These are phyloP conservation scores for Drosophila colorata DNA, from an alignment of 2,888 invertebrate genomes.

Conservation along the genomic window DNA sequence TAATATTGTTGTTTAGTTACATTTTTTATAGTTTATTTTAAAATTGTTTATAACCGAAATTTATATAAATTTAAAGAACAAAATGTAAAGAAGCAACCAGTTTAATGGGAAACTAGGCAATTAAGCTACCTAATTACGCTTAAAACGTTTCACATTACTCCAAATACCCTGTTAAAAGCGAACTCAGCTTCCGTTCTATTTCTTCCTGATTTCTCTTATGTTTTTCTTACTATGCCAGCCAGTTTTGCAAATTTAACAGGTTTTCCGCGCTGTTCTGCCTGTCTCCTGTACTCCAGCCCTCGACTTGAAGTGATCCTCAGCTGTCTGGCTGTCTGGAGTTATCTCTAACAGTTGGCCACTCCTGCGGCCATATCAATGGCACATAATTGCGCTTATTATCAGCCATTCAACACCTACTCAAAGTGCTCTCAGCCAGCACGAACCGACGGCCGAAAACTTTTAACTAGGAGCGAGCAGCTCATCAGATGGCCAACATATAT, in stretches of 20 bases:
- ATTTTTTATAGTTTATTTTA: no score
- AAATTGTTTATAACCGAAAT: no score
- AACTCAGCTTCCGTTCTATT: slow-evolving; percentile 19
- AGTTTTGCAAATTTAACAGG: slow-evolving; percentile 28
- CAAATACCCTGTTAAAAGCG: not conserved
- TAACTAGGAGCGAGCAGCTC: slow-evolving; percentile 17
- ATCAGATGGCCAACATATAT: slow-evolving; percentile 18
- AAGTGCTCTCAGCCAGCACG: slow-evolving; percentile 42
- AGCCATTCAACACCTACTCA: slow-evolving; percentile 82
- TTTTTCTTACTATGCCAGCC: slow-evolving; percentile 6
- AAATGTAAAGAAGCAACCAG: no score
- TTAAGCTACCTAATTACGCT: not conserved
- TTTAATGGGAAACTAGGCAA: no score
- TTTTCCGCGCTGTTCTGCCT: slow-evolving; percentile 23
- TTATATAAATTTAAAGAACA: no score
- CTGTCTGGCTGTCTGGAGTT: slow-evolving; percentile 4
- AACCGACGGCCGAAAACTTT: slow-evolving; percentile 14
- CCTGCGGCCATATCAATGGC: slow-evolving; percentile 64
- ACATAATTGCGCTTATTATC: slow-evolving; percentile 80
- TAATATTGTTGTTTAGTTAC: no score
- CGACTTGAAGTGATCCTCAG: slow-evolving; percentile 20
- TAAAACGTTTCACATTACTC: not conserved
- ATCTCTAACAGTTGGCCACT: slow-evolving; percentile 45
- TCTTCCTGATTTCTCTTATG: slow-evolving; percentile 27
- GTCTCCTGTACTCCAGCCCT: not conserved